Conservation (phyloP, 2,113 vertebrate species). For the Prionailurus bengalensis region DNA sequence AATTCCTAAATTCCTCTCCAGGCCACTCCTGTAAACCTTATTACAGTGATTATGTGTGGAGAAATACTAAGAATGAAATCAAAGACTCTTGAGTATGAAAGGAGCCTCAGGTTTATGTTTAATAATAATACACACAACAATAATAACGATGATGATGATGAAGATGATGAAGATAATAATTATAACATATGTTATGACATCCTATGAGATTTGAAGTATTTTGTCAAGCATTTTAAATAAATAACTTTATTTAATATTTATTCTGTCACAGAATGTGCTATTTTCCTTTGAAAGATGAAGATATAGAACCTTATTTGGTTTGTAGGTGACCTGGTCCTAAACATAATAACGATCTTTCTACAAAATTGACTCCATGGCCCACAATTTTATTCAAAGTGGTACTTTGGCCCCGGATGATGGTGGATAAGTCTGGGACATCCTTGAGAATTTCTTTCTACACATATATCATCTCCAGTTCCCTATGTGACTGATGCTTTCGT, state of each 20-base stretch:
- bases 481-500: neutral
- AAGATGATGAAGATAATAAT: neutral
- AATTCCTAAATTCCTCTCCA: neutral
- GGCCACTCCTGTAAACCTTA: neutral
- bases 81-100: neutral
- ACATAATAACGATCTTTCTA: neutral
- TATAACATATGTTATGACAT: neutral
- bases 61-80: neutral
- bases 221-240: neutral
- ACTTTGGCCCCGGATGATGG: neutral
- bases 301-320: neutral
- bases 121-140: neutral
- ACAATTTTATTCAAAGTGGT: neutral
- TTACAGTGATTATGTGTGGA: neutral
- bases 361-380: accelerated
- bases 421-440: neutral
- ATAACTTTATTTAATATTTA: neutral
- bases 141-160: neutral
- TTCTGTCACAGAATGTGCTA: neutral
- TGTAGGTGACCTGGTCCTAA: neutral
- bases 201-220: neutral
- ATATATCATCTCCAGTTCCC: neutral
- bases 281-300: neutral
- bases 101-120: neutral
- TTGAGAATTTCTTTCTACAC: neutral